phyloP scores from a whole-genome alignment of 2,888 invertebrate genomes.

The Sclerodermus sp. region DNA sequence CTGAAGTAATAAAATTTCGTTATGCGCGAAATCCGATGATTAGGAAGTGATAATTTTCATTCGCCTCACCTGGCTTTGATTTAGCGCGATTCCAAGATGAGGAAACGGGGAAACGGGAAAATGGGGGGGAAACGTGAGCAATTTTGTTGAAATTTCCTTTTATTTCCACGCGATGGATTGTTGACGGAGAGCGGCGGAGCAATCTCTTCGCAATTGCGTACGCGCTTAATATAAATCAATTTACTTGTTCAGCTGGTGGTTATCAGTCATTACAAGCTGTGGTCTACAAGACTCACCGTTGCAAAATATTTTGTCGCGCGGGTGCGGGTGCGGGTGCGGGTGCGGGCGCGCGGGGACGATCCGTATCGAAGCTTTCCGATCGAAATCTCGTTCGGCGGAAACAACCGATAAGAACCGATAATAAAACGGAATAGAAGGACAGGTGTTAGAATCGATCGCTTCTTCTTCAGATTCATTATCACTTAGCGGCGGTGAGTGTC shows the following conservation, averaged over 20 bases:
- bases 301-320: background rate
- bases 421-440: too few relatives aligned
- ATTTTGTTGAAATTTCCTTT: background rate
- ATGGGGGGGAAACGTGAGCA: too few relatives aligned
- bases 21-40: too few relatives aligned
- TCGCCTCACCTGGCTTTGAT: too few relatives aligned
- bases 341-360: too few relatives aligned
- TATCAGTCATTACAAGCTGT: conserved; percentile 8
- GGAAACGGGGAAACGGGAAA: too few relatives aligned
- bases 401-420: too few relatives aligned
- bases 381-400: conserved; percentile 8
- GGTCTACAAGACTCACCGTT: too few relatives aligned
- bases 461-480: background rate
- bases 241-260: conserved; percentile 23
- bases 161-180: background rate
- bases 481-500: too few relatives aligned
- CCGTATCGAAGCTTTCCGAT: conserved; percentile 6
- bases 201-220: conserved; percentile 16
- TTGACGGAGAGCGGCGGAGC: background rate
- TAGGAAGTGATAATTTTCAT: too few relatives aligned
- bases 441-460: conserved; percentile 7
- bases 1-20: too few relatives aligned
- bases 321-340: background rate
- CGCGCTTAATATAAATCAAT: conserved; percentile 15
- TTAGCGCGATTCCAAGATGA: too few relatives aligned